Percentiles rank a stretch among this genome's conserved stretches.
Conservation (phyloP, 2,888 invertebrate genomes). For the Harmothoe impar region DNA sequence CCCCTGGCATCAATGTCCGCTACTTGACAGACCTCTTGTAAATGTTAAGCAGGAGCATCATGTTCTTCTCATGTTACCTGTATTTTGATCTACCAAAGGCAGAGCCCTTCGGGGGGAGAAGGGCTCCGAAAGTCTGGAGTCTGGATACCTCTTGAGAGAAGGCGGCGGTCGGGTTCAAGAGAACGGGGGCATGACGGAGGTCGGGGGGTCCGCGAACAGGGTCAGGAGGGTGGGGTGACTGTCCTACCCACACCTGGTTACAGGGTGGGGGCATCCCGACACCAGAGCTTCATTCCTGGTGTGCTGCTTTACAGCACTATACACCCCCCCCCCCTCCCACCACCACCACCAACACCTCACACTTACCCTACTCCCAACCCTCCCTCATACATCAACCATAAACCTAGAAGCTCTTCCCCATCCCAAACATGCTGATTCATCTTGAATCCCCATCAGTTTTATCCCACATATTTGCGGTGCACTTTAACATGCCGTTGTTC, state of each 20-base stretch:
- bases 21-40: too few species aligned
- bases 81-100: too few species aligned
- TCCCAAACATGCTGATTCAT: too few species aligned
- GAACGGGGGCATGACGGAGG: slow-evolving; percentile 45
- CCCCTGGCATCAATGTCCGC: too few species aligned
- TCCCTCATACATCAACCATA: background rate
- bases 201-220: background rate
- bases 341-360: background rate
- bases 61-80: too few species aligned
- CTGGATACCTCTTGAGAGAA: too few species aligned
- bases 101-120: too few species aligned
- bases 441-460: background rate
- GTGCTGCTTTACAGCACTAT: background rate
- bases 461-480: too few species aligned
- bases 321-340: background rate
- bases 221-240: background rate
- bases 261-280: slow-evolving; percentile 1
- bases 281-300: background rate
- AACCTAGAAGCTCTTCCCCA: too few species aligned
- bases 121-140: too few species aligned
- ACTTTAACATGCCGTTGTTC: too few species aligned
- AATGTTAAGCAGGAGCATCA: too few species aligned
- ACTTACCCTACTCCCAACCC: background rate
- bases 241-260: slow-evolving; percentile 1
- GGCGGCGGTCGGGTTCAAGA: slow-evolving; percentile 32